phyloP scores from a whole-genome alignment of 35 echinoderm and acorn worm species.

The Apostichopus japonicus region DNA sequence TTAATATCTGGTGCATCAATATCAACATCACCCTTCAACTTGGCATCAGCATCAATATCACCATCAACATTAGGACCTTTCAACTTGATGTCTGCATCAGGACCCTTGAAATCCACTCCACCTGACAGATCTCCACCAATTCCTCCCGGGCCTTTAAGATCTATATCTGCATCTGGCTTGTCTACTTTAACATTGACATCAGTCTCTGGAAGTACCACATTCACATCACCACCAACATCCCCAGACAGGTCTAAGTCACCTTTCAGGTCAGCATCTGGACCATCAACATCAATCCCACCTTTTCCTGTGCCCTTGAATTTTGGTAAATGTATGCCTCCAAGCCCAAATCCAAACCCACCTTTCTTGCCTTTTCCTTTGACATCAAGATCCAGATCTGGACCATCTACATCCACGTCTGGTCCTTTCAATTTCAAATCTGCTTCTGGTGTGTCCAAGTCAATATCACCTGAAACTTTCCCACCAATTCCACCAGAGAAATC shows the following conservation, averaged over 20 bases:
- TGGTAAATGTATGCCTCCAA: conserved; percentile 50
- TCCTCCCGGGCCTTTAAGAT: conserved; percentile 53
- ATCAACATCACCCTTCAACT: conserved; percentile 47
- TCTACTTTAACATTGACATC: conserved; percentile 61
- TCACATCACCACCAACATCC: conserved; percentile 30
- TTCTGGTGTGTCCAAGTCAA: conserved; percentile 46
- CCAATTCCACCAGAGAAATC: conserved; percentile 62
- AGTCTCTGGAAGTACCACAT: conserved; percentile 21
- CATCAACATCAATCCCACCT: conserved; percentile 16
- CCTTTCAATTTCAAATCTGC: conserved; percentile 52
- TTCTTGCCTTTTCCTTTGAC: conserved; percentile 57
- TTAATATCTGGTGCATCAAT: conserved; percentile 56
- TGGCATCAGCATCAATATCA: conserved; percentile 41
- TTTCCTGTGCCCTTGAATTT: conserved; percentile 48
- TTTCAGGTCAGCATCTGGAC: conserved; percentile 56
- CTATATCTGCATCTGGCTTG: conserved; percentile 59
- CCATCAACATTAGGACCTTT: background rate
- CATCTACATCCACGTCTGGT: conserved; percentile 52
- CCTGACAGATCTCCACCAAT: background rate
- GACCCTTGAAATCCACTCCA: conserved; percentile 21
- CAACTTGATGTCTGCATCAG: conserved; percentile 40
- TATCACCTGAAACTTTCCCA: conserved; percentile 25
- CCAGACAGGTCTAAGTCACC: conserved; percentile 21
- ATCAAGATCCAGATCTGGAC: conserved; percentile 71
- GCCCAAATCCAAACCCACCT: conserved; percentile 49